Base-by-base conservation (phyloP, 2,113 vertebrate species). In the Vimba vimba region DNA sequence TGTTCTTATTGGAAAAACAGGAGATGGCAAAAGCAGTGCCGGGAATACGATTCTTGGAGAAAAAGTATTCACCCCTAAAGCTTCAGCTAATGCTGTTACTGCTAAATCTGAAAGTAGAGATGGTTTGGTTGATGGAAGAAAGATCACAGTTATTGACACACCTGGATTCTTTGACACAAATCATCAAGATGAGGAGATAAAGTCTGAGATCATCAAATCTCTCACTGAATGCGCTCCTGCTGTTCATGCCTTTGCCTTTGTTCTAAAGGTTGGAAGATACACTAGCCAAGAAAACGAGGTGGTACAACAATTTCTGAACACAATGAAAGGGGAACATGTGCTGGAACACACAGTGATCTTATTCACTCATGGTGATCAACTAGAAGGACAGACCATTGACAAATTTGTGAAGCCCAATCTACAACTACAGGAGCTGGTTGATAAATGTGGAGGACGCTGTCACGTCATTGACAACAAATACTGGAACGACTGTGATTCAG, bases 1-100 rank as follows among this genome's bases (percentile, higher is more conserved):
- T 12, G n/a, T 89, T 3, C 82, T 84, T 45, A n/a, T 89, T 19
- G 88, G 88, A 11, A 89, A 71, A 33, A 62, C 80, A 13, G 75
- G 87, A 33, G 21, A 36, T 45, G 87, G 87, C 0, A 86, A 86
- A 69, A 88, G 85, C 68, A 79, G 80, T 19, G 12, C 79, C 2
- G 75, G 87, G 27, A 88, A 86, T 19, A 80, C 57, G 5, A 84
- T 89, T 1, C 60, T 86, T 15, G 47, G 52, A n/a, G 23, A 47
- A 68, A 13, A 80, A 0, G 11, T 3, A 0, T 89, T 86, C 57
- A 33, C 17, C 27, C 2, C n/a, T 33, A 33, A 30, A 6, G 15
- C 4, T 52, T 52, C 50, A 6, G 13, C 50, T 52, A 52, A 52
- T 4, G 4, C 50, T 15, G 13, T 4, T 52, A 52, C 50, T 5